Evolutionary conservation across 2,113 vertebrate species (phyloP).

Genomic region (Syngnathoides biaculeatus): DNA sequence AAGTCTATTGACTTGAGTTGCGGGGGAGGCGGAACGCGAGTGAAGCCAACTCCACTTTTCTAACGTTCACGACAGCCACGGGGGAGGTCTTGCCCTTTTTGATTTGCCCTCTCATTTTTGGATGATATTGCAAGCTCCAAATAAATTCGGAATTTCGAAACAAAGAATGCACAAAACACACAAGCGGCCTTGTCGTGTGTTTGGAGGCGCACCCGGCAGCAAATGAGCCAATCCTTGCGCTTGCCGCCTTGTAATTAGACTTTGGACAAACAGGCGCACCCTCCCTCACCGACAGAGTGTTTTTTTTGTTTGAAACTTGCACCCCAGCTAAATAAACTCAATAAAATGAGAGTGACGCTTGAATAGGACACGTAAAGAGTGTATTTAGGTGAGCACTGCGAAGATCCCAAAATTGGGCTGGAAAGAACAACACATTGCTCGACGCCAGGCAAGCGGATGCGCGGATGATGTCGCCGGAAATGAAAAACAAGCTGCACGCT

Average conservation of each 20-base stretch:
- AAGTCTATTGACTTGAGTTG: too few species aligned
- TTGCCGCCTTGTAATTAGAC: constrained; percentile 59
- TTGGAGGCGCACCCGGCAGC: constrained; percentile 20
- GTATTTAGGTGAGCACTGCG: not conserved
- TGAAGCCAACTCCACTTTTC: too few species aligned
- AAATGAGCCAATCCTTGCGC: constrained; percentile 46
- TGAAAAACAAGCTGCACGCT: not conserved
- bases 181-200: not conserved
- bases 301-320: not conserved
- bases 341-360: constrained; percentile 31
- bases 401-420: not conserved
- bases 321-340: constrained; percentile 15
- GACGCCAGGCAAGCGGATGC: not conserved
- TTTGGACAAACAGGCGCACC: constrained; percentile 40
- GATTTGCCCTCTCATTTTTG: too few species aligned
- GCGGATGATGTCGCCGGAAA: not conserved
- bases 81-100: too few species aligned
- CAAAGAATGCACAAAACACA: not conserved
- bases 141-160: too few species aligned
- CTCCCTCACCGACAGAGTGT: constrained; percentile 10
- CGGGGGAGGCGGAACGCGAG: too few species aligned
- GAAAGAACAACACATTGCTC: not conserved
- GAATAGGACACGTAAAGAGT: constrained; percentile 36
- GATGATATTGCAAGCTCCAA: not conserved
- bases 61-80: too few species aligned